phyloP scores from a whole-genome alignment of 2,888 invertebrate genomes.

The Amblyjoppa fuscipennis region DNA sequence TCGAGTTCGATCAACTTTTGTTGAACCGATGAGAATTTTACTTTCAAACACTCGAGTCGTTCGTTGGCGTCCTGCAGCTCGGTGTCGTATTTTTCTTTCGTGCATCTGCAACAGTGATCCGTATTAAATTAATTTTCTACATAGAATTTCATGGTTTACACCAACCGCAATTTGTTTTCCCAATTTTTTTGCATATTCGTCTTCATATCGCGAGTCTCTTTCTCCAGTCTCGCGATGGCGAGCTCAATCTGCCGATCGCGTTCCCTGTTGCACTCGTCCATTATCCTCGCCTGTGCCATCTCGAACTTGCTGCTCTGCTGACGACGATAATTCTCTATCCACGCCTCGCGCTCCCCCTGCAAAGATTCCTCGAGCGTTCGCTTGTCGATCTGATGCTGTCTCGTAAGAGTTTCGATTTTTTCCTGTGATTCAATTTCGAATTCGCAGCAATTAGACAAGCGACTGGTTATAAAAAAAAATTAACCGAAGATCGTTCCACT shows the following conservation, averaged over 20 bases:
- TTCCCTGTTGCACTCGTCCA: slow-evolving; percentile 90
- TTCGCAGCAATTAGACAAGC: neutral
- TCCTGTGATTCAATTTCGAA: slow-evolving; percentile 69
- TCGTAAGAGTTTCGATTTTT: slow-evolving; percentile 74
- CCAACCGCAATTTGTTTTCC: slow-evolving; percentile 85
- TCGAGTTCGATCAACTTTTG: slow-evolving; percentile 89
- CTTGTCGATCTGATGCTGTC: slow-evolving; percentile 85
- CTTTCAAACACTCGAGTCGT: slow-evolving; percentile 89
- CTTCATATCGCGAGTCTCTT: slow-evolving; percentile 88
- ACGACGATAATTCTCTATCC: slow-evolving; percentile 88
- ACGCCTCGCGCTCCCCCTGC: slow-evolving; percentile 88
- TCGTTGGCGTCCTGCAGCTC: slow-evolving; percentile 90
- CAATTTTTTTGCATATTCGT: slow-evolving; percentile 87
- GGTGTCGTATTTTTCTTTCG: slow-evolving; percentile 91
- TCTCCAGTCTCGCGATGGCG: slow-evolving; percentile 90
- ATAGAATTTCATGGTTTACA: slow-evolving; percentile 54
- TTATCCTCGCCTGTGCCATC: slow-evolving; percentile 89
- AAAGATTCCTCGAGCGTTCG: slow-evolving; percentile 88
- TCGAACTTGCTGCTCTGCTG: slow-evolving; percentile 88
- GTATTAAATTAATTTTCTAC: slow-evolving; percentile 23
- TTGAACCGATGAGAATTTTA: slow-evolving; percentile 89
- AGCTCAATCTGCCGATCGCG: slow-evolving; percentile 92
- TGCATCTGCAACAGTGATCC: slow-evolving; percentile 86
- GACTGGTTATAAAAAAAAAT: neutral
- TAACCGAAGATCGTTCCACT: too few relatives aligned